These are phyloP conservation scores for Porites evermanni DNA, from an alignment of 92 coral and sea anemone species.

Conservation along the genomic window DNA sequence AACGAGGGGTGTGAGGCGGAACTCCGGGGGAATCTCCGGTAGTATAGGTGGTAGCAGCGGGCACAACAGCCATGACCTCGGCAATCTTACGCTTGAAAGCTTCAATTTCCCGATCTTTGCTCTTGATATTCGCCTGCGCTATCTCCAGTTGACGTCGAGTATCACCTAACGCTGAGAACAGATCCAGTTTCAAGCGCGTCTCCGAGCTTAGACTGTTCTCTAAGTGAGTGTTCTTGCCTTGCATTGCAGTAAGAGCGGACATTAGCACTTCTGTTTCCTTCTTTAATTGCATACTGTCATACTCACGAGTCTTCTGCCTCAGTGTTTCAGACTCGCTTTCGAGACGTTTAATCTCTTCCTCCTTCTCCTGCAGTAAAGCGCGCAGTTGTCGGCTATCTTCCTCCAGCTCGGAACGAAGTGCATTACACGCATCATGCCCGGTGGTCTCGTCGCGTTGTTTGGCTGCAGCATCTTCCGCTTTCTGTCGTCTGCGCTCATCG, in stretches of 20 bases:
- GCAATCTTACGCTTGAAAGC: constrained; percentile 95
- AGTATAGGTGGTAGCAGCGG: constrained; percentile 60
- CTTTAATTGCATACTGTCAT: constrained; percentile 89
- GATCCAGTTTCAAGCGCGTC: constrained; percentile 93
- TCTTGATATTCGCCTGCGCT: constrained; percentile 81
- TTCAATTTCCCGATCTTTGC: constrained; percentile 89
- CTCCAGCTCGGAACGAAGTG: constrained; percentile 94
- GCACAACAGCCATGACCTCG: constrained; percentile 98
- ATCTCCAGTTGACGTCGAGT: constrained; percentile 97
- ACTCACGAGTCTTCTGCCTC: constrained; percentile 86
- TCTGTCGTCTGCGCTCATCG: constrained; percentile 95
- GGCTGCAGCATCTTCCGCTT: constrained; percentile 87
- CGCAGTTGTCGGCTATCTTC: constrained; percentile 89
- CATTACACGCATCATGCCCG: constrained; percentile 89
- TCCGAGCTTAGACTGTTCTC: constrained; percentile 98
- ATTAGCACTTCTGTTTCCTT: constrained; percentile 96
- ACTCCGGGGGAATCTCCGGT: constrained; percentile 60
- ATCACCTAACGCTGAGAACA: constrained; percentile 97
- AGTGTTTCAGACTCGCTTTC: constrained; percentile 83
- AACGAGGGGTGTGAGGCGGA: constrained; percentile 34
- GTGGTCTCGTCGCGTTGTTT: constrained; percentile 92
- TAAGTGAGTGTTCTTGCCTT: constrained; percentile 96
- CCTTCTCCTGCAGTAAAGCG: constrained; percentile 80
- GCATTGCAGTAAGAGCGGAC: constrained; percentile 96
- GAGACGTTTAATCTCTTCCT: constrained; percentile 79